Evolutionary conservation across 2,888 invertebrate species (phyloP).

Genomic region (Sinohyriopsis cumingii): DNA sequence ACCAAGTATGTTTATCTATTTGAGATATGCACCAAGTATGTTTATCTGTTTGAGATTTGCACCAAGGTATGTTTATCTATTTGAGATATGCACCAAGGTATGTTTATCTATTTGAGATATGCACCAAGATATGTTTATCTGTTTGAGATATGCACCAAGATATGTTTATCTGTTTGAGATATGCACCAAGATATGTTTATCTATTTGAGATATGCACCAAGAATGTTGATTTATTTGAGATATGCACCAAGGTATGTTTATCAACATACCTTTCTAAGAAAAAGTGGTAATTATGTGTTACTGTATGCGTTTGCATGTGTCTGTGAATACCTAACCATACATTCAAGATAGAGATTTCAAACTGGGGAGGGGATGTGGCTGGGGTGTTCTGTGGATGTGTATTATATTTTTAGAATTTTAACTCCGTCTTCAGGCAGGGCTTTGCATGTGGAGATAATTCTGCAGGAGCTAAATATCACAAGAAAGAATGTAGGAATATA

Average conservation of each 20-base stretch:
- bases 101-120: conserved; percentile 79
- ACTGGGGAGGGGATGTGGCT: background rate
- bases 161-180: conserved; percentile 79
- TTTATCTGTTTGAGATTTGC: conserved; percentile 82
- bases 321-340: background rate
- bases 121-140: conserved; percentile 78
- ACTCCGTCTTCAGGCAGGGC: no score
- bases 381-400: background rate
- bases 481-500: no score
- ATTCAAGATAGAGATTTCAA: no score
- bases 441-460: no score
- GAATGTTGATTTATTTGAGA: conserved; percentile 80
- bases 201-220: conserved; percentile 83
- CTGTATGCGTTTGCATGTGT: background rate
- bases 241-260: conserved; percentile 78
- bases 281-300: background rate
- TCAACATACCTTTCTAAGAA: no score
- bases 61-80: conserved; percentile 78
- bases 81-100: conserved; percentile 82
- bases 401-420: background rate
- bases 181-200: conserved; percentile 78
- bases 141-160: conserved; percentile 83
- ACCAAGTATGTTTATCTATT: conserved; percentile 78
- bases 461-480: no score
- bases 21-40: conserved; percentile 81